Evolutionary conservation across 1,140 invertebrate genomes (phyloP).

Genomic region (Drosophila chauvacae): DNA sequence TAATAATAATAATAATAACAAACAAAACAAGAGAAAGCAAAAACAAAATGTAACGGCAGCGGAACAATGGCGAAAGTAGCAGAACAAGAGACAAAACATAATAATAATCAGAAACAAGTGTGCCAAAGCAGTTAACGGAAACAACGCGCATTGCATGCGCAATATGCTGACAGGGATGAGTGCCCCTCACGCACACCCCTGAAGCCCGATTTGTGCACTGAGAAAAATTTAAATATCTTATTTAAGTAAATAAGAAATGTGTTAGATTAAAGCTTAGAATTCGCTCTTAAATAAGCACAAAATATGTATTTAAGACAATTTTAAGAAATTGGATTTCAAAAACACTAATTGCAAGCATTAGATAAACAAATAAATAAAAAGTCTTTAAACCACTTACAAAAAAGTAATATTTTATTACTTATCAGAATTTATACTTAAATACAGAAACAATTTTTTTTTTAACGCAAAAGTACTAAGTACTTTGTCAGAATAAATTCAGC

Average conservation of each 20-base stretch:
- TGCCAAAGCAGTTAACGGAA: slow-evolving; percentile 83
- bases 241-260: background rate
- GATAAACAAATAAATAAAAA: too few species aligned
- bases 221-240: background rate
- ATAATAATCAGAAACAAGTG: slow-evolving; percentile 84
- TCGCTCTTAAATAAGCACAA: background rate
- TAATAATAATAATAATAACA: slow-evolving; percentile 69
- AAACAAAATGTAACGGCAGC: slow-evolving; percentile 59
- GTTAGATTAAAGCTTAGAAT: too few species aligned
- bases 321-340: too few species aligned
- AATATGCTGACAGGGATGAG: slow-evolving; percentile 70
- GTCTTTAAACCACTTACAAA: too few species aligned
- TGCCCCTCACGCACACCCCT: slow-evolving; percentile 21
- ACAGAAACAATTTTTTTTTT: background rate
- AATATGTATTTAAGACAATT: background rate
- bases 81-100: slow-evolving; percentile 76
- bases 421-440: too few species aligned
- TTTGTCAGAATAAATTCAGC: background rate
- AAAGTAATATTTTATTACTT: background rate
- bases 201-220: background rate
- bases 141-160: slow-evolving; percentile 80
- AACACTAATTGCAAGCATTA: too few species aligned
- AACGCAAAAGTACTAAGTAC: background rate
- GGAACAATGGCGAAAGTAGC: slow-evolving; percentile 70
- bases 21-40: slow-evolving; percentile 59